Percentiles rank a stretch among this genome's conserved stretches.
Conservation (phyloP, 2,797 vertebrate species). For the Taeniopygia guttata region DNA sequence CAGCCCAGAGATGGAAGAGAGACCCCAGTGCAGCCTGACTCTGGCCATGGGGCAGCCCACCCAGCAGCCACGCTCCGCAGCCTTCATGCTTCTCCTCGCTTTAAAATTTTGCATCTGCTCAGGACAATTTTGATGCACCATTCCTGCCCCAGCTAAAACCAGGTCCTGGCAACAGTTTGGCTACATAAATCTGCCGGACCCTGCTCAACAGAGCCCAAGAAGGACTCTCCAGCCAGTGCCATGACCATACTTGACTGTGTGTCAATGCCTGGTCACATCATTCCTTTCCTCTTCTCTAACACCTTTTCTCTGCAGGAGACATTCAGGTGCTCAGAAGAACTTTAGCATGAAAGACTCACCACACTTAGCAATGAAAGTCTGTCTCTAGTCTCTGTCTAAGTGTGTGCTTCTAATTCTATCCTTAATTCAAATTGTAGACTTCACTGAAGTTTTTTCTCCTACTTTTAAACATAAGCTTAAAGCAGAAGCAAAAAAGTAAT, state of each 20-base stretch:
- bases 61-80: not conserved
- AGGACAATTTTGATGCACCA: not conserved
- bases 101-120: not conserved
- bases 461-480: not conserved
- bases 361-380: not conserved
- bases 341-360: not conserved
- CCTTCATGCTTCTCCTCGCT: rapidly evolving
- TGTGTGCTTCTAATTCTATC: not conserved
- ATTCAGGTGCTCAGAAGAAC: not conserved
- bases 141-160: not conserved
- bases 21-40: not conserved
- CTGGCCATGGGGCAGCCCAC: rapidly evolving
- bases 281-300: not conserved
- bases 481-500: not conserved
- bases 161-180: not conserved
- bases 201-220: not conserved
- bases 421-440: not conserved
- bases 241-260: rapidly evolving
- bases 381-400: not conserved
- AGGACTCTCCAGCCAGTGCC: not conserved
- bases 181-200: not conserved
- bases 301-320: not conserved
- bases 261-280: not conserved
- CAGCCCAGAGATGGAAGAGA: not conserved
- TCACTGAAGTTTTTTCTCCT: not conserved